Evolutionary conservation across 1,140 invertebrate species (phyloP), one percentile per base, ranked within the genome.

Genomic region (Diorhabda sublineata): DNA sequence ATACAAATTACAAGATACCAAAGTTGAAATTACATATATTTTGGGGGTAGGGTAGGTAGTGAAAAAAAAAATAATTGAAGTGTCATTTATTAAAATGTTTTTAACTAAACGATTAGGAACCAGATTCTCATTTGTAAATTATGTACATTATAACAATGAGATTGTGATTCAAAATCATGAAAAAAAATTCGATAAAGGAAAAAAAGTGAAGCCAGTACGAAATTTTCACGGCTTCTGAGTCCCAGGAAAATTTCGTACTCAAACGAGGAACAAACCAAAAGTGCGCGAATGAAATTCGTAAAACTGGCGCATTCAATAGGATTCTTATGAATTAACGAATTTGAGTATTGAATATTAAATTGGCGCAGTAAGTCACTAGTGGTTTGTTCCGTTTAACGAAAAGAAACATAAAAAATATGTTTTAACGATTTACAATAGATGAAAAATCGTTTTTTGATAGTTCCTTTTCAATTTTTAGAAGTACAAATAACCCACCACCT

Each of bases 131-230:
- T 78, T 26, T 77, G 58, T 66, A 41, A 63, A 44, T 56, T 78
- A 76, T 78, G 56, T 76, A 78, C 75, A 78, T 67, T 63, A 67
- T 66, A 72, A 62, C 67, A 75, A 78, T 77, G 77, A 73, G 42
- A 63, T 70, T 75, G 72, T 78, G 76, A 78, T 77, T 76, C 77
- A 78, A 70, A 73, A 78, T 69, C 77, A 57, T 8, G n/a, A 52
- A 52, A 6, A 52, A n/a, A 8, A 8, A 8, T 8, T 52, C 6
- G 6, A 52, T 8, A 8, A 52, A 52, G 6, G n/a, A 8, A 3
- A 2, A 52, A 52, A 52, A 52, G 6, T 52, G 6, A 61, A 60
- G 64, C 42, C 2, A 45, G 45, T 3, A 60, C 26, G 26, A 41
- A 60, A 56, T 65, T 58, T 64, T 3, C 6, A 52, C 47, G 6